Base-by-base conservation (phyloP, 2,888 invertebrate genomes). In the Cartodere bifasciata region DNA sequence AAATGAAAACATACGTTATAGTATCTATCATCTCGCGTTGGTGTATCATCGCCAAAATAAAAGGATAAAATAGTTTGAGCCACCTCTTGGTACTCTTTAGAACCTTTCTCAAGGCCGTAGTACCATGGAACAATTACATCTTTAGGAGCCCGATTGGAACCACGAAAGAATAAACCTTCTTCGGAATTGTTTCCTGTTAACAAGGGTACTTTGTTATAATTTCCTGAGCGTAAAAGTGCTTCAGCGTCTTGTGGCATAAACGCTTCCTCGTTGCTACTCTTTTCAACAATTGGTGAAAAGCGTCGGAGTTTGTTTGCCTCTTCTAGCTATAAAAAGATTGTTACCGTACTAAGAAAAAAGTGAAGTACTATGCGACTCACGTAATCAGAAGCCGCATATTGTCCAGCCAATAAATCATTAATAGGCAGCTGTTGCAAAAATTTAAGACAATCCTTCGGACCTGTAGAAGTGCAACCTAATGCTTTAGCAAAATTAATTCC, bases 351-450 rank as follows among this genome's bases (percentile, higher is more conserved):
- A n/a, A n/a, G n/a, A n/a, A n/a, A n/a, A n/a, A n/a, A n/a, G n/a
- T n/a, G n/a, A n/a, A n/a, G n/a, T n/a, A n/a, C n/a, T n/a, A n/a
- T n/a, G n/a, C n/a, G n/a, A n/a, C n/a, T n/a, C n/a, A n/a, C n/a
- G n/a, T n/a, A n/a, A n/a, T n/a, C n/a, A n/a, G n/a, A n/a, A n/a
- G n/a, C n/a, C n/a, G n/a, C 53, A 13, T 57, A 50, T 23, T 55
- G 46, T 10, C 50, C 47, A 29, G 52, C 50, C 11, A 54, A 41
- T 45, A 65, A 48, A 14, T 44, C 49, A 34, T 52, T 49, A 0
- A 53, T 46, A 25, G 58, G 52, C 4, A 58, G 42, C 3, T 48
- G 46, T 12, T 48, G 51, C n/a, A 67, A 42, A 44, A 57, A 53
- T 9, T 53, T 46, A 10, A 62, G 45, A 2, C 63, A 47, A 3